Evolutionary conservation across 2,113 vertebrate species (phyloP), one percentile per base, ranked within the genome.

Genomic region (Galemys pyrenaicus): DNA sequence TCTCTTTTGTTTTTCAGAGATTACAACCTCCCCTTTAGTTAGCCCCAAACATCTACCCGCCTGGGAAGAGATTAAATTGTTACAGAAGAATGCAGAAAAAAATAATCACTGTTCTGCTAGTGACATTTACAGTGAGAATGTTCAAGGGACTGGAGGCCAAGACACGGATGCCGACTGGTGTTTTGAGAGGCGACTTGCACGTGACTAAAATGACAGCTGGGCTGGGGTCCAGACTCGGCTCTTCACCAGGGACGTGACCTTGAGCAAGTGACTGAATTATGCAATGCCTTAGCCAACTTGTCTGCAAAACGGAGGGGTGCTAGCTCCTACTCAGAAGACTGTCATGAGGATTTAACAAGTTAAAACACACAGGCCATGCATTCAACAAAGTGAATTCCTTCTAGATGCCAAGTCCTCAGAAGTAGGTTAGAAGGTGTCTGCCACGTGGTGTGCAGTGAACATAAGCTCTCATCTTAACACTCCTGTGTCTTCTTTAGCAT

Each of bases 71-170:
- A 95, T 83, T 87, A 93, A 93, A 67, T 73, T 84, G 70, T 51
- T 92, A 83, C 54, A 87, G 71, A 96, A 91, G 75, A 85, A 87
- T 67, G 26, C 71, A 92, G 87, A 88, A 97, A 88, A 12, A 70
- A 95, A 92, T 70, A 93, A 89, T 83, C 89, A 90, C 91, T 92
- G 89, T 87, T 96, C 87, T 87, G 13, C 60, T 95, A 77, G 39
- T 89, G 95, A 89, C 89, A 87, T 92, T 93, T 95, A 96, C 91
- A 94, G 95, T 87, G 89, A 96, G 92, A 85, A 95, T 96, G 96
- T 28, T 37, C 39, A 89, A 87, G 28, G 20, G 54, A 56, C 54
- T 56, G 19, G 54, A 56, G 20, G 20, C 6, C 54, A 7, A 56
- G 84, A 62, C 71, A 65, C 74, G 91, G 84, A 71, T 71, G 80